Percentiles rank a stretch among this genome's conserved stretches.
Evolutionary conservation across 2,888 invertebrate species (phyloP).

Genomic region (Drosophila colorata): DNA sequence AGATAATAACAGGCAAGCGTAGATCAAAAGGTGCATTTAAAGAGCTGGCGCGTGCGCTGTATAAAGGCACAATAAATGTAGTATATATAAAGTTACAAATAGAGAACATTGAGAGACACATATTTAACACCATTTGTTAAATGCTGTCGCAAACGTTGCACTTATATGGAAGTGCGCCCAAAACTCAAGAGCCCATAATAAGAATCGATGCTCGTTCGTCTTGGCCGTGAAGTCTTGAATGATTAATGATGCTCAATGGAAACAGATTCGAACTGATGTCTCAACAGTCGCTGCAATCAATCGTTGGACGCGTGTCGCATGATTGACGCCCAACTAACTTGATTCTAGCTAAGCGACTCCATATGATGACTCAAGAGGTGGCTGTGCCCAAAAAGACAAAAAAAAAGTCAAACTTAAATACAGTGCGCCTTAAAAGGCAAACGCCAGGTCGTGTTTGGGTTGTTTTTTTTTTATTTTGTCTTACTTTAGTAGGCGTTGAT

Average conservation of each 20-base stretch:
- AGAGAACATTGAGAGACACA: slow-evolving; percentile 13
- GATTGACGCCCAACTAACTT: slow-evolving; percentile 40
- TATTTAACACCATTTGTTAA: slow-evolving; percentile 61
- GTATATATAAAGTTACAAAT: slow-evolving; percentile 3
- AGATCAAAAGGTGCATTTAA: slow-evolving; percentile 64
- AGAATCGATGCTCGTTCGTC: slow-evolving; percentile 38
- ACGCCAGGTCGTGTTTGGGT: slow-evolving; percentile 32
- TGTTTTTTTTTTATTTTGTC: slow-evolving; percentile 25
- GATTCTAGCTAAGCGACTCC: slow-evolving; percentile 23
- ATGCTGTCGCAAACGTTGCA: slow-evolving; percentile 39
- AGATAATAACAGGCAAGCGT: slow-evolving; percentile 54
- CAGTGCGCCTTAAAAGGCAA: slow-evolving; percentile 60
- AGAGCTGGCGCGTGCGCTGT: slow-evolving; percentile 55
- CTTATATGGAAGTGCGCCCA: slow-evolving; percentile 47
- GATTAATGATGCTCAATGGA: slow-evolving; percentile 60
- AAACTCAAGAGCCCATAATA: slow-evolving; percentile 49
- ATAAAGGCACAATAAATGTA: not conserved
- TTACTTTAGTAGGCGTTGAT: slow-evolving; percentile 56
- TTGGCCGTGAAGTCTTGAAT: slow-evolving; percentile 61
- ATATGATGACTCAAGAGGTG: slow-evolving; percentile 51
- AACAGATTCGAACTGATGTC: slow-evolving; percentile 25
- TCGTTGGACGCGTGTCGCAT: slow-evolving; percentile 36
- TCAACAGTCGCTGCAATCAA: slow-evolving; percentile 39
- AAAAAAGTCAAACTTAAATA: slow-evolving; percentile 13
- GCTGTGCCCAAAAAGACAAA: slow-evolving; percentile 51